Percentiles rank a stretch among this genome's conserved stretches.
Evolutionary conservation across 2,797 vertebrate species (phyloP).

Genomic region (Hyperoplus lanceolatus): DNA sequence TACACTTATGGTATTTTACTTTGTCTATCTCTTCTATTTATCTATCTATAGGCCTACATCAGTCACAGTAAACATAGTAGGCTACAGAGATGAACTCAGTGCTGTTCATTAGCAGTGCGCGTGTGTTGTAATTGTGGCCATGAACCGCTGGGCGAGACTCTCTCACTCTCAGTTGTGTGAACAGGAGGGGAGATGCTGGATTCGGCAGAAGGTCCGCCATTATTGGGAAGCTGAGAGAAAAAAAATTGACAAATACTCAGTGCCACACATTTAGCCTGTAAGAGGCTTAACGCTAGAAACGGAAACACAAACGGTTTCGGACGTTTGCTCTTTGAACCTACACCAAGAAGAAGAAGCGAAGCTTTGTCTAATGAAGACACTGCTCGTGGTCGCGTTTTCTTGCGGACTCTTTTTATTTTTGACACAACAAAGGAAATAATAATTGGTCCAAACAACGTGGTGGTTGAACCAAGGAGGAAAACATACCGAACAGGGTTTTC

Average conservation of each 20-base stretch:
- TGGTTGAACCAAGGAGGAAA: slow-evolving; percentile 82
- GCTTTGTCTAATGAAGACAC: slow-evolving; percentile 15
- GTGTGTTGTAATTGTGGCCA: slow-evolving; percentile 82
- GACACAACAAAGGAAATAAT: slow-evolving; percentile 90
- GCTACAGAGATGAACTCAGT: slow-evolving; percentile 13
- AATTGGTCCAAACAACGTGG: slow-evolving; percentile 88
- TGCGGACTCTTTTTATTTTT: slow-evolving; percentile 79
- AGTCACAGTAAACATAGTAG: too few species aligned
- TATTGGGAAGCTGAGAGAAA: slow-evolving; percentile 84
- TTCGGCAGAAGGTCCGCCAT: slow-evolving; percentile 88
- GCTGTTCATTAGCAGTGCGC: slow-evolving; percentile 29
- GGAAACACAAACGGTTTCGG: slow-evolving; percentile 13
- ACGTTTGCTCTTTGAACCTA: slow-evolving; percentile 24
- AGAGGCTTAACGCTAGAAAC: slow-evolving; percentile 56
- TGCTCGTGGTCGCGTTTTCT: slow-evolving; percentile 42
- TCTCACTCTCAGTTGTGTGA: slow-evolving; percentile 36
- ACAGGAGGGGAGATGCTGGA: slow-evolving; percentile 83
- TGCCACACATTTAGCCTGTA: slow-evolving; percentile 75
- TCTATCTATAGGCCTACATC: too few species aligned
- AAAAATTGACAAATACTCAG: slow-evolving; percentile 77
- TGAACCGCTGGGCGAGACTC: slow-evolving; percentile 84
- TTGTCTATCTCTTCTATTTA: too few species aligned
- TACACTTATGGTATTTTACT: background rate
- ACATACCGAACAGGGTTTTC: slow-evolving; percentile 75
- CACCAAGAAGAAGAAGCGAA: background rate